phyloP scores from a whole-genome alignment of 2,797 vertebrate species.

The Pachyuromys duprasi region DNA sequence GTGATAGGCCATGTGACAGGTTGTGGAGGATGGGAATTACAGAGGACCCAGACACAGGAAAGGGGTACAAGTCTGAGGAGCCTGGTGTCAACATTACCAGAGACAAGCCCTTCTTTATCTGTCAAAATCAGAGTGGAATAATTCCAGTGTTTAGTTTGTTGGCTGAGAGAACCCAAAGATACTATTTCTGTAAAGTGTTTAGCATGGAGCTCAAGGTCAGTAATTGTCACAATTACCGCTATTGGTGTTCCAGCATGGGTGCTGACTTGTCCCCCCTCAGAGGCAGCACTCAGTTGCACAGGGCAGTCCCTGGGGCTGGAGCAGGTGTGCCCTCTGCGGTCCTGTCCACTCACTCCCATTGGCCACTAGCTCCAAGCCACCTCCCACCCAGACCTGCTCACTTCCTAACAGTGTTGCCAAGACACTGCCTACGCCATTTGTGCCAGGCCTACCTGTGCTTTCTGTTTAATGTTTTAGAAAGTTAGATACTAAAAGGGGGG shows the following conservation, averaged over 20 bases:
- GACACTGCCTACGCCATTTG: constrained; percentile 19
- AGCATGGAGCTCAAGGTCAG: background rate
- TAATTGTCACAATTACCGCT: background rate
- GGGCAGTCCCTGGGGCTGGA: background rate
- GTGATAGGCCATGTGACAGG: background rate
- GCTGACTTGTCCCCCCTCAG: background rate
- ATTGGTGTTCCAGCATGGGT: background rate
- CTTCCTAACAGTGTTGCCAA: background rate
- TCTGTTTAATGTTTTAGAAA: constrained; percentile 77
- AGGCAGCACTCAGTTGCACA: background rate
- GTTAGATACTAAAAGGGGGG: constrained; percentile 67
- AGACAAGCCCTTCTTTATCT: background rate
- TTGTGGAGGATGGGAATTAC: background rate
- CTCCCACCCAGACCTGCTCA: background rate
- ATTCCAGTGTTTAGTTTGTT: background rate
- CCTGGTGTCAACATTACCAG: background rate
- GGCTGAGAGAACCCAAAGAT: background rate
- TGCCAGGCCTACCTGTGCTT: constrained; percentile 52
- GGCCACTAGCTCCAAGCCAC: too few relatives aligned
- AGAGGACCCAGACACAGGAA: background rate
- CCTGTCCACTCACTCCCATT: rapidly evolving
- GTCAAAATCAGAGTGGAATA: background rate
- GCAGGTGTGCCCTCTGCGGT: background rate
- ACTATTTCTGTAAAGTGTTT: background rate
- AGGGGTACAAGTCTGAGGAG: background rate